Conservation (phyloP, 1,140 invertebrate species). For the Atta cephalotes region DNA sequence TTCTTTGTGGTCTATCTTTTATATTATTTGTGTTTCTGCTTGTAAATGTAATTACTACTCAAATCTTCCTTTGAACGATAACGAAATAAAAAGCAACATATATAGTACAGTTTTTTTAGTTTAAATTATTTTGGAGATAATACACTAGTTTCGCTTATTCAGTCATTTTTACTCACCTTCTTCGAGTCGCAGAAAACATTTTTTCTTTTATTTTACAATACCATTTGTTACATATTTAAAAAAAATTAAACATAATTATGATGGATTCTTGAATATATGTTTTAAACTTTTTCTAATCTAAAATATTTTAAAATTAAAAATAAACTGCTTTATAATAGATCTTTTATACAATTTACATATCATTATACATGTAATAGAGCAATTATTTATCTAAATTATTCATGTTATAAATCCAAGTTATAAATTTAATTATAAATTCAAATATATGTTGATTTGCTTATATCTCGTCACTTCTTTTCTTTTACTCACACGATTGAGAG, state of each 20-base stretch:
- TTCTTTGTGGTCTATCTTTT: background rate
- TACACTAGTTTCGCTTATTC: background rate
- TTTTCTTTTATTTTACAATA: conserved; percentile 57
- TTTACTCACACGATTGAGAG: background rate
- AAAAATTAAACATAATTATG: background rate
- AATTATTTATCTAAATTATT: background rate
- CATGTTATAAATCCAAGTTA: background rate
- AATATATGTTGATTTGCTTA: background rate
- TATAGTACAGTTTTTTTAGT: background rate
- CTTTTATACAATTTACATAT: background rate
- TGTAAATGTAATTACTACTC: background rate
- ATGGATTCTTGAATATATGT: background rate
- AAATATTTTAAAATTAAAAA: background rate
- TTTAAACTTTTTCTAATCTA: background rate
- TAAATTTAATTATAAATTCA: background rate
- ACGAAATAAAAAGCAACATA: conserved; percentile 8
- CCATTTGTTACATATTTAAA: background rate
- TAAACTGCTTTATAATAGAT: background rate
- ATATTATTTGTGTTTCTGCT: background rate
- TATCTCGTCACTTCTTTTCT: background rate
- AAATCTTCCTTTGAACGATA: background rate
- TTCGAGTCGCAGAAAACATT: conserved; percentile 15
- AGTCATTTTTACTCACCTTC: background rate
- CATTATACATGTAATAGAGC: background rate
- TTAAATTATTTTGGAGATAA: background rate